phyloP scores from a whole-genome alignment of 2,888 invertebrate genomes.

The Pterostichus madidus region DNA sequence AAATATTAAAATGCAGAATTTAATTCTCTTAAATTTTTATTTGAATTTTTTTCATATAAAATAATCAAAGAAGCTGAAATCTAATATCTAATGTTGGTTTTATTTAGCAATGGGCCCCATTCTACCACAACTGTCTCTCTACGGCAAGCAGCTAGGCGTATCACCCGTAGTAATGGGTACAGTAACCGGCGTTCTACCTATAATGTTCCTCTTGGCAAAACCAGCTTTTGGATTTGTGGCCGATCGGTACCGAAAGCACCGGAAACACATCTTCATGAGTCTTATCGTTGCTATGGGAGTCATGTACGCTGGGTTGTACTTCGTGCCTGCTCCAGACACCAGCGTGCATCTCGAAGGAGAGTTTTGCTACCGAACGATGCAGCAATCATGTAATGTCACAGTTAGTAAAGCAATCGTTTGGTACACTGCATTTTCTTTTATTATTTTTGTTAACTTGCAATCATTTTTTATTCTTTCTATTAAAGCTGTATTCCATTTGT shows the following conservation, averaged over 20 bases:
- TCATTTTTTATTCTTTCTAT: constrained; percentile 3
- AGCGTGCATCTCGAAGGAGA: constrained; percentile 12
- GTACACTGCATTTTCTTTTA: constrained; percentile 46
- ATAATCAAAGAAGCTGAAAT: too few species aligned
- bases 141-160: constrained; percentile 88
- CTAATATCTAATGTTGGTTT: too few species aligned
- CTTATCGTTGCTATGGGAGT: constrained; percentile 83
- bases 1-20: too few species aligned
- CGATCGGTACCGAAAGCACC: constrained; percentile 84
- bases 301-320: constrained; percentile 85
- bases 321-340: constrained; percentile 78
- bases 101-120: constrained; percentile 87
- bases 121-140: constrained; percentile 88
- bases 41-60: too few species aligned
- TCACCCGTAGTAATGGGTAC: constrained; percentile 88
- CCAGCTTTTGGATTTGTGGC: constrained; percentile 87
- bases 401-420: constrained; percentile 72
- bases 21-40: too few species aligned
- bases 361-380: constrained; percentile 56
- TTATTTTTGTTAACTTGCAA: constrained; percentile 2
- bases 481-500: too few species aligned
- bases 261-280: constrained; percentile 86
- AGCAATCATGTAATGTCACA: constrained; percentile 75
- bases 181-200: constrained; percentile 86
- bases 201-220: constrained; percentile 88